A percentile compares a stretch with the other conserved stretches of the same genome.
These are phyloP conservation scores for Chelonoidis abingdonii DNA, from an alignment of 2,113 vertebrate species.

Conservation along the genomic window DNA sequence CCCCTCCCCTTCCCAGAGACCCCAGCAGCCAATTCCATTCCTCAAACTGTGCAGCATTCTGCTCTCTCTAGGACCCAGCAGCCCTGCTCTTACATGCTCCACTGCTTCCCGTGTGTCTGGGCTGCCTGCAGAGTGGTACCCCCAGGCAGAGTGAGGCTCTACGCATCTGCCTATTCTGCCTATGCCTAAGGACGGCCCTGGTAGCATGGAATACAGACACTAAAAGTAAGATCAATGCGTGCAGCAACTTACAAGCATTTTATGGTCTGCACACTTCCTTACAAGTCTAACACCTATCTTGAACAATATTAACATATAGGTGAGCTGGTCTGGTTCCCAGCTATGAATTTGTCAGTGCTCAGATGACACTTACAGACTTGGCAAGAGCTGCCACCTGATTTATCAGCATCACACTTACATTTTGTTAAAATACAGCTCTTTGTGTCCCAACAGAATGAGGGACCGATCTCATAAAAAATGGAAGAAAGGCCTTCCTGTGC, in stretches of 20 bases:
- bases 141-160: no score
- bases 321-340: not conserved
- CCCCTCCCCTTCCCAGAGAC: no score
- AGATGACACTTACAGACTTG: not conserved
- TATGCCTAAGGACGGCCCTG: no score
- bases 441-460: not conserved
- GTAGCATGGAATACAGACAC: not conserved
- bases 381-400: not conserved
- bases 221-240: not conserved
- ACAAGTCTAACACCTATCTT: not conserved
- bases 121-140: no score
- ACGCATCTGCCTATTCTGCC: no score
- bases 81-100: no score
- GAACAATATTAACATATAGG: not conserved
- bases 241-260: not conserved
- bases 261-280: not conserved
- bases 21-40: no score
- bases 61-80: no score
- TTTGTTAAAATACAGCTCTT: not conserved
- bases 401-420: not conserved
- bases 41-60: no score
- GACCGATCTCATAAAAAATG: not conserved
- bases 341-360: not conserved
- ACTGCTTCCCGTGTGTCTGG: no score
- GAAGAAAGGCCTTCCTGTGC: not conserved